Percentiles rank a stretch among this genome's conserved stretches.
Evolutionary conservation across 2,888 invertebrate genomes (phyloP).

Genomic region (Pristionchus fissidentatus): DNA sequence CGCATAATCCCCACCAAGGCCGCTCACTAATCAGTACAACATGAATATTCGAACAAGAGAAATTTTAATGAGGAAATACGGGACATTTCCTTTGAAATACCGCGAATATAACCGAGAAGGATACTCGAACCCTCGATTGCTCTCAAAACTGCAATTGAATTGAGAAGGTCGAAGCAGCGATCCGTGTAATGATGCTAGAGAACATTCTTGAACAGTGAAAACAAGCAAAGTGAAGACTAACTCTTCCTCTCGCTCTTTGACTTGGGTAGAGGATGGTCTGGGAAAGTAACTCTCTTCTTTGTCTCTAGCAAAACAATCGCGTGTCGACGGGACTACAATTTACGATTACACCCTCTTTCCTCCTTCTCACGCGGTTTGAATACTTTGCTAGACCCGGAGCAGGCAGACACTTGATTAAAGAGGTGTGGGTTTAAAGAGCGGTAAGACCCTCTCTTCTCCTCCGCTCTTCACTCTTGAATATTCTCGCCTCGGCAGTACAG

Average conservation of each 20-base stretch:
- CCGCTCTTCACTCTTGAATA: conserved; percentile 4
- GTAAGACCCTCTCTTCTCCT: background rate
- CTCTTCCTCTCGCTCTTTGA: no score
- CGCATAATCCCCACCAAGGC: background rate
- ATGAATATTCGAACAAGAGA: no score
- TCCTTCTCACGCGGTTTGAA: background rate
- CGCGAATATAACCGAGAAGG: background rate
- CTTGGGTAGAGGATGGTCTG: background rate
- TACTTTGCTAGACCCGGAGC: background rate
- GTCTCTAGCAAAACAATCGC: background rate
- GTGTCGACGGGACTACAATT: background rate
- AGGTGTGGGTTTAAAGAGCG: background rate
- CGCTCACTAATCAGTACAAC: background rate
- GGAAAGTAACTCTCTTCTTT: background rate
- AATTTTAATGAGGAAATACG: no score
- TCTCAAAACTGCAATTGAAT: background rate
- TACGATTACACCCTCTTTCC: background rate
- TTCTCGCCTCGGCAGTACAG: background rate
- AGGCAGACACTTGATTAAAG: conserved; percentile 14
- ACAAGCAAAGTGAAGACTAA: no score
- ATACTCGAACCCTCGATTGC: no score
- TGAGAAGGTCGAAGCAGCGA: no score
- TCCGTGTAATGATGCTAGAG: no score
- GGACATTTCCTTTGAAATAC: no score
- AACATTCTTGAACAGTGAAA: no score